Percentiles rank a stretch among this genome's conserved stretches.
phyloP scores from a whole-genome alignment of 1,140 invertebrate species.

The Sinella curviseta region DNA sequence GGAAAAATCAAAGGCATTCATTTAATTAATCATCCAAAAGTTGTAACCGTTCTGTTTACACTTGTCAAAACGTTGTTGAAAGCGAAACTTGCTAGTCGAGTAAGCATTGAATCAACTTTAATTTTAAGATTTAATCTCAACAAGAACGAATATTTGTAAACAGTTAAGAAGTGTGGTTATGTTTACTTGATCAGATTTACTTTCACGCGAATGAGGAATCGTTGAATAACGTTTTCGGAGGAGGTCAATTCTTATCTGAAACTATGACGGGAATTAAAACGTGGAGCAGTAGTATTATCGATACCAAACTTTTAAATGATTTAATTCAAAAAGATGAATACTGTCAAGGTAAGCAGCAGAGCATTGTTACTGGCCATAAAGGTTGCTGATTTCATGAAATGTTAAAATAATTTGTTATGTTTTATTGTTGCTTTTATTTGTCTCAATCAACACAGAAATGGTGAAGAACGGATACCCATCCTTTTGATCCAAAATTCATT shows the following conservation, averaged over 20 bases:
- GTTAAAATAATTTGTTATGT: no score
- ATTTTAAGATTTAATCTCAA: not conserved
- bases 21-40: not conserved
- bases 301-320: not conserved
- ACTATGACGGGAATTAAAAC: not conserved
- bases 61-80: not conserved
- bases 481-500: no score
- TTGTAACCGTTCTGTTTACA: not conserved
- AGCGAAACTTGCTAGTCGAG: not conserved
- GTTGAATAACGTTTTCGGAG: not conserved
- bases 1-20: slow-evolving; percentile 3
- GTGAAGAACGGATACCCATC: no score
- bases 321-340: not conserved
- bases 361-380: no score
- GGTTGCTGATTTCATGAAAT: no score
- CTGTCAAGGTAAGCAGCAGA: not conserved
- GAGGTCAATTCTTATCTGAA: no score
- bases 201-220: not conserved
- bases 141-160: no score
- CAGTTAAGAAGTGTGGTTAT: not conserved
- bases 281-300: not conserved
- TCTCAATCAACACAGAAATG: no score
- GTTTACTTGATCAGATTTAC: not conserved
- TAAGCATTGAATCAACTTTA: not conserved
- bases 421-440: no score